Percentiles rank a stretch among this genome's conserved stretches.
phyloP scores from a whole-genome alignment of 2,797 vertebrate genomes.

The Cynopterus sphinx region DNA sequence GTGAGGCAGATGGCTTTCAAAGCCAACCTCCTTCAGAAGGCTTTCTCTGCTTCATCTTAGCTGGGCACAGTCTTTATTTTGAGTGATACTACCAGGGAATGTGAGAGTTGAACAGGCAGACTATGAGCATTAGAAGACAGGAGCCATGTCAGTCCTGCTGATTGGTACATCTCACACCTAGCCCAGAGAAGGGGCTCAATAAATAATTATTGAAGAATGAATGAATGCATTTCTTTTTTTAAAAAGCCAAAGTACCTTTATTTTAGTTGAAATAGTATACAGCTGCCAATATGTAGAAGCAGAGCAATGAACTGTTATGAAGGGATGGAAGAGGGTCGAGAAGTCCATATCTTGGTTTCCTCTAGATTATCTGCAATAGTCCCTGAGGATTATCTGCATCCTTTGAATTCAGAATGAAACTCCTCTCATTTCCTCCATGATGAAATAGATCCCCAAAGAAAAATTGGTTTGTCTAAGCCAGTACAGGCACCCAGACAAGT shows the following conservation, averaged over 20 bases:
- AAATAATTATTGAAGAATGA: background rate
- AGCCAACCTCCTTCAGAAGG: slow-evolving; percentile 1
- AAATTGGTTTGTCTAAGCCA: background rate
- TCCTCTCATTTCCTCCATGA: background rate
- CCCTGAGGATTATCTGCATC: background rate
- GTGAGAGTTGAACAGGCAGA: background rate
- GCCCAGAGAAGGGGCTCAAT: background rate
- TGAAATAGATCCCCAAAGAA: background rate
- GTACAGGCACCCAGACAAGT: background rate
- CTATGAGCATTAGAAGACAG: background rate
- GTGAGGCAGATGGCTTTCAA: background rate
- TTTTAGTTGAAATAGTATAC: background rate
- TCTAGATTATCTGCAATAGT: background rate
- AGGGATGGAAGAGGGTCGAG: background rate
- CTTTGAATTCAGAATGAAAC: background rate
- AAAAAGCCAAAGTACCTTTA: background rate
- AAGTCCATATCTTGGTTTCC: background rate
- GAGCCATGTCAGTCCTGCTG: background rate
- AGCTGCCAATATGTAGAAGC: background rate
- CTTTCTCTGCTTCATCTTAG: background rate
- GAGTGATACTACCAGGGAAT: background rate
- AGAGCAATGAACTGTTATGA: background rate
- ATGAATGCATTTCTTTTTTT: background rate
- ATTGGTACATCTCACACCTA: fast-evolving
- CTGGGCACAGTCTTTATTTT: background rate